phyloP scores from a whole-genome alignment of 2,888 invertebrate species.

The Drosophila gaucha region DNA sequence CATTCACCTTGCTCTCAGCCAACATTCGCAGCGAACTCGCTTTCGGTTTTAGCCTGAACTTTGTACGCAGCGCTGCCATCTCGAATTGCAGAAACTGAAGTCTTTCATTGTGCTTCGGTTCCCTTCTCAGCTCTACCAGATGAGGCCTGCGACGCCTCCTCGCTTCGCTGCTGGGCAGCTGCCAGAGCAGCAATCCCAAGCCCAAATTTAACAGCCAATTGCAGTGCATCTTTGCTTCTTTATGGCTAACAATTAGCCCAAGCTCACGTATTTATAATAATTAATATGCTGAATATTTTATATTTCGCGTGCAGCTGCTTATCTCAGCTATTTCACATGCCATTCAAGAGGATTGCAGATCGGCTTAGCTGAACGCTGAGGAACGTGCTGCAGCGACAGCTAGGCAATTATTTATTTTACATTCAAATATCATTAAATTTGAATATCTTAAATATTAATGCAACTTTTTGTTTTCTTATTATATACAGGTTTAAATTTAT shows the following conservation, averaged over 20 bases:
- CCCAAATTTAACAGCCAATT: slow-evolving; percentile 18
- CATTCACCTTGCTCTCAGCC: accelerated
- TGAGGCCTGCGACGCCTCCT: slow-evolving; percentile 9
- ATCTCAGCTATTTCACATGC: slow-evolving; percentile 11
- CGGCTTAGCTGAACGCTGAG: not conserved
- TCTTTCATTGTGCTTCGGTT: slow-evolving; percentile 2
- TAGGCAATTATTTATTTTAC: not conserved
- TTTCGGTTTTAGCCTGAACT: slow-evolving; percentile 22
- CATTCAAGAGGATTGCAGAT: slow-evolving; percentile 8
- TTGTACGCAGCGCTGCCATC: slow-evolving; percentile 31
- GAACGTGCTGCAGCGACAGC: slow-evolving; percentile 23
- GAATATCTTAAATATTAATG: too few relatives aligned
- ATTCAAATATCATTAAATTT: too few relatives aligned
- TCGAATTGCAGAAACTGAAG: slow-evolving; percentile 22
- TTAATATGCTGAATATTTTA: not conserved
- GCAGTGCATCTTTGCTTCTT: slow-evolving; percentile 31
- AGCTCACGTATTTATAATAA: slow-evolving; percentile 34
- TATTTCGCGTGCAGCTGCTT: slow-evolving; percentile 12
- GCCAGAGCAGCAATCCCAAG: slow-evolving; percentile 8
- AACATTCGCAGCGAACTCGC: accelerated
- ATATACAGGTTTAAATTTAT: too few relatives aligned
- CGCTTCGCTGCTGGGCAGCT: slow-evolving; percentile 13
- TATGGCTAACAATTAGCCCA: not conserved
- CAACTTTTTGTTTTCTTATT: too few relatives aligned
- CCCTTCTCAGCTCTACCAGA: slow-evolving; percentile 15